phyloP scores from a whole-genome alignment of 2,113 vertebrate genomes.

The Ursus arctos region DNA sequence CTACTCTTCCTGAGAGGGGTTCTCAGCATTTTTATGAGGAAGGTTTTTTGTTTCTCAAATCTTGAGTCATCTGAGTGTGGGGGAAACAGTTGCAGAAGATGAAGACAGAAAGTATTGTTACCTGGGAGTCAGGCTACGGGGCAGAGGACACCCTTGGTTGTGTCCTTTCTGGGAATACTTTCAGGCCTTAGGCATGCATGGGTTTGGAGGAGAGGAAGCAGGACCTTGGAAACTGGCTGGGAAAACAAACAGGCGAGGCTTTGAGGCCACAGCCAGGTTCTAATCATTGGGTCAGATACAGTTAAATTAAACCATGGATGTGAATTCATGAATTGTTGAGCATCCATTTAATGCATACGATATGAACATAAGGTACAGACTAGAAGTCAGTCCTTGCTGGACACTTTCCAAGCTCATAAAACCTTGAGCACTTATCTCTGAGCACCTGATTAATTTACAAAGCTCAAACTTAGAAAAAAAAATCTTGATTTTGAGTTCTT shows the following conservation, averaged over 20 bases:
- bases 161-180: background rate
- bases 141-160: background rate
- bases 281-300: background rate
- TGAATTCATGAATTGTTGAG: background rate
- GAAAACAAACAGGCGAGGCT: background rate
- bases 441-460: background rate
- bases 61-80: background rate
- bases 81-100: background rate
- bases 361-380: background rate
- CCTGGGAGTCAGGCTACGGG: background rate
- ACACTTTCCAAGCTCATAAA: background rate
- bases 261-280: background rate
- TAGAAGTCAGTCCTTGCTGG: background rate
- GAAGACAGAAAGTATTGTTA: background rate
- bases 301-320: background rate
- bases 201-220: background rate
- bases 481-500: background rate
- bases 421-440: background rate
- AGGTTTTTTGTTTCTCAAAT: conserved; percentile 15
- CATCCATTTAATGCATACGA: background rate
- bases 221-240: background rate
- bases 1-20: background rate
- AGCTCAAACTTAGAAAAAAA: background rate
- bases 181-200: background rate
- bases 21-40: background rate